Base-by-base conservation (phyloP, 1,140 invertebrate genomes). In the Drosophila ficusphila region DNA sequence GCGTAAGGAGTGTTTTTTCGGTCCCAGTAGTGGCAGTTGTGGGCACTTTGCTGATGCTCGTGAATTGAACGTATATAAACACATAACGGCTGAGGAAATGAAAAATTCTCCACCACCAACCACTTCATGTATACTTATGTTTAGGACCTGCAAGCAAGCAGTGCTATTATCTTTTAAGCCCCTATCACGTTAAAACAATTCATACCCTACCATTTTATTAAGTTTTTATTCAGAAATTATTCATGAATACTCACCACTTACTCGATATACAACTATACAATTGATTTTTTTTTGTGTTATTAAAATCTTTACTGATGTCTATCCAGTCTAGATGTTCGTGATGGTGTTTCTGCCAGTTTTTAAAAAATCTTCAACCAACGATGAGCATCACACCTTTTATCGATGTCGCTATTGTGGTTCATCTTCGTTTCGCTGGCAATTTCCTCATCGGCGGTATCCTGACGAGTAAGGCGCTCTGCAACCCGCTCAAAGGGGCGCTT, bases 81-180 rank as follows among this genome's bases (percentile, higher is more conserved):
- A 89, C 78, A 89, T 85, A 89, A 89, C 79, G 83, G 76, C 75
- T 78, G 79, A 60, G 83, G 89, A 88, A 89, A 89, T 83, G 83
- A 89, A 89, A 89, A 89, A 83, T 79, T 89, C 75, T 89, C 54
- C 70, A 57, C 33, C 46, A 44, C 70, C 60, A 65, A 65, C 44
- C 25, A 48, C 65, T 53, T 46, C 16, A 39, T 27, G 11, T 16
- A 42, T 11, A n/a, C 11, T 23, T 19, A 47, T 74, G 49, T 33
- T 65, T 54, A 47, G 33, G 34, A 21, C 29, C 34, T 27, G 47
- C 12, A 23, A 23, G 38, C 27, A 34, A 8, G 16, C n/a, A 23
- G 12, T 34, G 25, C 21, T 60, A 39, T 9, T 9, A 36, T 11
- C 11, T 29, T 29, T 9, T 9, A 38, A 9, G 11, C 33, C 7